Conservation (phyloP, 1,140 invertebrate species). For the Campoletis sonorensis region DNA sequence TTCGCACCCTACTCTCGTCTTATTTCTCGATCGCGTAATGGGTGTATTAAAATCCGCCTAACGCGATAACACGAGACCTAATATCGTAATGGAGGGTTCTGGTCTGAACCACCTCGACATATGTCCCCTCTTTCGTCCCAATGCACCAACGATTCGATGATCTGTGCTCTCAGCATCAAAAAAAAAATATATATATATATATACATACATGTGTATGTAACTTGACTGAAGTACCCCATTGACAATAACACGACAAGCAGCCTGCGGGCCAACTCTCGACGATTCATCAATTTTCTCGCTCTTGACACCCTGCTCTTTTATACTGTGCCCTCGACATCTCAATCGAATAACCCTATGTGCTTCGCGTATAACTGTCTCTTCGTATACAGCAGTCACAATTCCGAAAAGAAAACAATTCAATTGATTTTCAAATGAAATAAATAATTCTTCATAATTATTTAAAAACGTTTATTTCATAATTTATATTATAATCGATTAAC, state of each 20-base stretch:
- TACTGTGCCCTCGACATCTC: constrained; percentile 39
- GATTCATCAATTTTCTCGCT: constrained; percentile 32
- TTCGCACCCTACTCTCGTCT: neutral
- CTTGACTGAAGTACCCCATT: constrained; percentile 35
- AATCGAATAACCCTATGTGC: constrained; percentile 48
- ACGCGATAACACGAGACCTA: constrained; percentile 65
- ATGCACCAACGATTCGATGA: constrained; percentile 71
- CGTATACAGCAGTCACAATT: neutral
- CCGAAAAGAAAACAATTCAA: no score
- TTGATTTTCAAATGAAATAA: no score
- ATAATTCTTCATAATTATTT: no score
- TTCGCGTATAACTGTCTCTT: neutral
- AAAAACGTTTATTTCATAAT: neutral
- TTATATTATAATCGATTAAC: neutral
- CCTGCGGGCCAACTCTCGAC: neutral
- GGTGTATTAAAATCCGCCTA: constrained; percentile 62
- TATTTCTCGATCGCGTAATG: constrained; percentile 43
- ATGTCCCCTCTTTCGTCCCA: constrained; percentile 69
- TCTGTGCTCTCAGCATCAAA: constrained; percentile 51
- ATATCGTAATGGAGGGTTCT: constrained; percentile 73
- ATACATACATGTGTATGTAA: neutral
- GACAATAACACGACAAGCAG: constrained; percentile 49
- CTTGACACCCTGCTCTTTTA: constrained; percentile 44
- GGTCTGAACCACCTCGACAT: constrained; percentile 63
- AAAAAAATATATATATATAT: constrained; percentile 19